Evolutionary conservation across 2,888 invertebrate genomes (phyloP), one percentile per base, ranked within the genome.

Genomic region (Palloptera scutellata): DNA sequence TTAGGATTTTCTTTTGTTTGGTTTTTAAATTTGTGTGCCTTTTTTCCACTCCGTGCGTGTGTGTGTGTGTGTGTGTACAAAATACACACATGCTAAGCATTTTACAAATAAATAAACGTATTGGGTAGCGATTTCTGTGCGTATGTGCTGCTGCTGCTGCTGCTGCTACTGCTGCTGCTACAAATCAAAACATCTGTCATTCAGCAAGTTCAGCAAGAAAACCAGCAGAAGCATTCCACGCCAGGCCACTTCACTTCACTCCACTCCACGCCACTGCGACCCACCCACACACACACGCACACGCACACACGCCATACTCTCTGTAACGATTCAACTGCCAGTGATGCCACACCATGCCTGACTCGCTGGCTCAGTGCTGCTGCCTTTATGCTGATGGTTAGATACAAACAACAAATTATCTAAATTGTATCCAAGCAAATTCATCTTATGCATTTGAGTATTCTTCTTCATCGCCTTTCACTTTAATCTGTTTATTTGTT

Each of bases 361-460:
- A 30, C 40, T 51, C 51, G 59, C 4, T 57, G 58, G 10, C 30
- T 30, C 48, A 40, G 5, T 57, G 48, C 41, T 48, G 13, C 6
- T 48, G 15, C 45, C 45, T 64, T 51, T 48, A 64, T 79, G 78
- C 78, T 77, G 74, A 73, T 75, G 79, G 76, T 80, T 78, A 80
- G 78, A 74, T 78, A 81, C 80, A 81, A n/a, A n/a, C n/a, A n/a
- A n/a, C n/a, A n/a, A 78, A 81, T 80, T 81, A 80, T 78, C 78
- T 80, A 78, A 79, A 80, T 79, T 80, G 80, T 79, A 80, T 79
- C 77, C 77, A 73, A 69, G 70, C 76, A 72, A 79, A 79, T 79
- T 76, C 80, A 79, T 77, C 76, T 79, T 73, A 59, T 73, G 69
- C 68, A 66, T 68, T 66, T 69, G 63, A 45, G 59, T 6, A 11